A percentile compares a stretch with the other conserved stretches of the same genome.
phyloP scores from a whole-genome alignment of 1,140 invertebrate genomes.

The Papilio dardanus region DNA sequence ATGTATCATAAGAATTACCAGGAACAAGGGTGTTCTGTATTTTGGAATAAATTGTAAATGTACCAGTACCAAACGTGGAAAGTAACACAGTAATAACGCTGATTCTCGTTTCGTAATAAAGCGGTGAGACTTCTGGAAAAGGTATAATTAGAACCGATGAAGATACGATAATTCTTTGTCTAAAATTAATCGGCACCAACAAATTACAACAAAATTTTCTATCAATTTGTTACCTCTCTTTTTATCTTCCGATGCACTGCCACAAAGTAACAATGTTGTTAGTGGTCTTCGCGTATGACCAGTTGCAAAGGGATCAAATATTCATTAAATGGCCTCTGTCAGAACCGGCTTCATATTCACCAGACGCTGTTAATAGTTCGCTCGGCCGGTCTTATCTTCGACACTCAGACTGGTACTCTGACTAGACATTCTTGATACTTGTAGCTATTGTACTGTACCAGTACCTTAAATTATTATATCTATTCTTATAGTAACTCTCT shows the following conservation, averaged over 20 bases:
- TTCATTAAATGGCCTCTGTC: constrained; percentile 72
- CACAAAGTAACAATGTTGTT: constrained; percentile 64
- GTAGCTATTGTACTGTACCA: constrained; percentile 4
- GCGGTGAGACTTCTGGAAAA: too few species aligned
- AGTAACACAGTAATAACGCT: too few species aligned
- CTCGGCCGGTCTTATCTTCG: constrained; percentile 69
- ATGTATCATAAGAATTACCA: too few species aligned
- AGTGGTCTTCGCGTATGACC: constrained; percentile 57
- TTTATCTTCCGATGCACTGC: constrained; percentile 46
- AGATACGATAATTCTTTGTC: too few species aligned
- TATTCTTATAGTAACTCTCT: not conserved
- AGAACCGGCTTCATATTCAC: constrained; percentile 70
- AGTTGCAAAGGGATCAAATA: constrained; percentile 72
- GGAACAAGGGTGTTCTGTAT: too few species aligned
- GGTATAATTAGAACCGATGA: too few species aligned
- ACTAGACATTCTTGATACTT: constrained; percentile 55
- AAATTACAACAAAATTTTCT: not conserved
- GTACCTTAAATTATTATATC: not conserved
- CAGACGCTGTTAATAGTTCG: constrained; percentile 76
- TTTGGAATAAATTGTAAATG: too few species aligned
- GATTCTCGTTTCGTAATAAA: too few species aligned
- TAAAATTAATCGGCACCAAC: too few species aligned
- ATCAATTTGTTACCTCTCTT: not conserved
- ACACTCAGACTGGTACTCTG: constrained; percentile 63
- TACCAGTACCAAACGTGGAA: too few species aligned